Conservation (phyloP, 2,888 invertebrate species). For the Nemapogon koenigi region DNA sequence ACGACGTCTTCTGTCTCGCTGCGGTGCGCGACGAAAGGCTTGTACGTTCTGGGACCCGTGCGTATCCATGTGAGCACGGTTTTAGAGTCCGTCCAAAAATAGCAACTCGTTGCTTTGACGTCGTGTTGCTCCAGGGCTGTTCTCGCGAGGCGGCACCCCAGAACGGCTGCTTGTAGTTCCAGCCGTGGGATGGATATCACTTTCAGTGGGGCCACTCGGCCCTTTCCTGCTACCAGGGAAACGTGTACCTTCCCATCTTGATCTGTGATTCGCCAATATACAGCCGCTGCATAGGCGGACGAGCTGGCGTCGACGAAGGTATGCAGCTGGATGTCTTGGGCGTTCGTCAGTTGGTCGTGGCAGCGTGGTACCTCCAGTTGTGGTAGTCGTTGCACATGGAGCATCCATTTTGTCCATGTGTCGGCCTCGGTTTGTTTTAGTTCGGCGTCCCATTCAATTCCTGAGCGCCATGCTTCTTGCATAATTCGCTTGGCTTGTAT, state of each 20-base stretch:
- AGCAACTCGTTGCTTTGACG: too few relatives aligned
- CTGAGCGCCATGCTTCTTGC: conserved; percentile 9
- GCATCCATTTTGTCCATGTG: conserved; percentile 9
- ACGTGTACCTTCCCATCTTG: conserved; percentile 14
- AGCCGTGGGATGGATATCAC: conserved; percentile 14
- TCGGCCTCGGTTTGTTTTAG: too few relatives aligned
- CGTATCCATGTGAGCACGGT: not conserved
- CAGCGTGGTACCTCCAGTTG: conserved; percentile 11
- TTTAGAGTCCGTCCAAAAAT: too few relatives aligned
- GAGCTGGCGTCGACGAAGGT: conserved; percentile 21
- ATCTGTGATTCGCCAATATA: conserved; percentile 15
- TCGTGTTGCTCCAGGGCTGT: not conserved
- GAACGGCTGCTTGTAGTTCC: conserved; percentile 15
- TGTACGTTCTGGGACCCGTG: not conserved
- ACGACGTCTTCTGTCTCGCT: not conserved
- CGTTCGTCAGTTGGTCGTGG: conserved; percentile 11
- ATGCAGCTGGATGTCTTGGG: conserved; percentile 12
- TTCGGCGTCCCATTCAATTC: conserved; percentile 17
- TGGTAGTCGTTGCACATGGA: conserved; percentile 9
- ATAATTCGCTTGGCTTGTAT: conserved; percentile 8
- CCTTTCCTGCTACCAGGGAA: conserved; percentile 15
- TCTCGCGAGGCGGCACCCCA: conserved; percentile 9
- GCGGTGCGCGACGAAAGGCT: not conserved
- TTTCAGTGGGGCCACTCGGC: conserved; percentile 14
- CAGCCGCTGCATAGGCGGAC: conserved; percentile 17